Percentiles rank a stretch among this genome's conserved stretches.
Conservation (phyloP, 2,797 vertebrate species). For the Anguilla megastoma region DNA sequence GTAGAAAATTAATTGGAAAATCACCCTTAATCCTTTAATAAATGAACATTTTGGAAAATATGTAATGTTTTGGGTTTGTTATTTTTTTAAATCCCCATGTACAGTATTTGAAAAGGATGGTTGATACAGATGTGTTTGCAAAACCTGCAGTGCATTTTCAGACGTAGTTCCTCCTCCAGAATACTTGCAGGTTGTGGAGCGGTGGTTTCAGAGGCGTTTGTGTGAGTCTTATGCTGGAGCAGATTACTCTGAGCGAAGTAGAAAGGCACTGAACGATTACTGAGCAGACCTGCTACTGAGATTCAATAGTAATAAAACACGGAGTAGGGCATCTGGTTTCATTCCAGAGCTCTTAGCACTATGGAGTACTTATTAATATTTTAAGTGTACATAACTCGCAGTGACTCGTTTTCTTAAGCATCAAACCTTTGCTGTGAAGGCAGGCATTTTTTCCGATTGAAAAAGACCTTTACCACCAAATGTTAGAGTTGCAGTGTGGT, state of each 20-base stretch:
- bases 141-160: neutral
- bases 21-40: neutral
- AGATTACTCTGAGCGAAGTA: neutral
- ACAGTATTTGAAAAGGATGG: neutral
- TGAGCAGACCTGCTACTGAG: neutral
- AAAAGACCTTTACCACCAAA: neutral
- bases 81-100: neutral
- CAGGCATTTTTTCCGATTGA: neutral
- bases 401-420: neutral
- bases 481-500: neutral
- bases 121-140: neutral
- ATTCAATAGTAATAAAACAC: conserved; percentile 5
- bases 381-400: neutral
- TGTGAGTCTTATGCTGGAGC: neutral
- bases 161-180: neutral
- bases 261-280: neutral
- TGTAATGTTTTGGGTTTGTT: neutral
- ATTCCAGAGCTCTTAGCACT: neutral
- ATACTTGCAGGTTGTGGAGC: neutral
- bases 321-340: neutral
- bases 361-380: neutral
- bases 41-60: neutral
- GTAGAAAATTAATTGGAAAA: neutral
- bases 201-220: neutral
- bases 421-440: neutral